Evolutionary conservation across 2,113 vertebrate species (phyloP).

Genomic region (Hippocampus zosterae): DNA sequence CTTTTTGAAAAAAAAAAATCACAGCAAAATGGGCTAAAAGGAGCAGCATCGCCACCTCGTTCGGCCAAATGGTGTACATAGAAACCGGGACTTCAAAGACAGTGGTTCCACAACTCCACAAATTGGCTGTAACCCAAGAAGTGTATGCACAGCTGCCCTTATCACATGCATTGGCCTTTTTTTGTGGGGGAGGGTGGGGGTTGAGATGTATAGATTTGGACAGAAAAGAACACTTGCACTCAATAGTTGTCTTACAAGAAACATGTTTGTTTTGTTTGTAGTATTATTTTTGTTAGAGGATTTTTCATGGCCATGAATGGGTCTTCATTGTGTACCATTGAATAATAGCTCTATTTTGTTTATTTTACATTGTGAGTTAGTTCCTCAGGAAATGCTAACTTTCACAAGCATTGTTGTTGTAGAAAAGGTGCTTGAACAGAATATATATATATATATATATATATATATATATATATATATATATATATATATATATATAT

Average conservation of each 20-base stretch:
- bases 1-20: too few relatives aligned
- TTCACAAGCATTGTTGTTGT: neutral
- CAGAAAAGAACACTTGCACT: too few relatives aligned
- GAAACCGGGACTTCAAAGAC: too few relatives aligned
- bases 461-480: neutral
- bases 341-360: neutral
- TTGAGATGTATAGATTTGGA: too few relatives aligned
- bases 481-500: neutral
- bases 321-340: neutral
- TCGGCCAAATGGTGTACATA: too few relatives aligned
- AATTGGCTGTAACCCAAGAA: too few relatives aligned
- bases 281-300: neutral
- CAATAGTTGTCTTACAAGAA: neutral
- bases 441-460: neutral
- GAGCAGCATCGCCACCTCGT: too few relatives aligned
- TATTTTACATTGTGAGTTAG: neutral
- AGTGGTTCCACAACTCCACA: too few relatives aligned
- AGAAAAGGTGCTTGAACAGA: neutral
- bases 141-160: too few relatives aligned
- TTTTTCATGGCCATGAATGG: neutral
- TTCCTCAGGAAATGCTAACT: neutral
- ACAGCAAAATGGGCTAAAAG: too few relatives aligned
- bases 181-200: too few relatives aligned
- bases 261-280: neutral
- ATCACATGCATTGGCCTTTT: too few relatives aligned